phyloP scores from a whole-genome alignment of 2,888 invertebrate genomes.

The Acanthosepion esculentum region DNA sequence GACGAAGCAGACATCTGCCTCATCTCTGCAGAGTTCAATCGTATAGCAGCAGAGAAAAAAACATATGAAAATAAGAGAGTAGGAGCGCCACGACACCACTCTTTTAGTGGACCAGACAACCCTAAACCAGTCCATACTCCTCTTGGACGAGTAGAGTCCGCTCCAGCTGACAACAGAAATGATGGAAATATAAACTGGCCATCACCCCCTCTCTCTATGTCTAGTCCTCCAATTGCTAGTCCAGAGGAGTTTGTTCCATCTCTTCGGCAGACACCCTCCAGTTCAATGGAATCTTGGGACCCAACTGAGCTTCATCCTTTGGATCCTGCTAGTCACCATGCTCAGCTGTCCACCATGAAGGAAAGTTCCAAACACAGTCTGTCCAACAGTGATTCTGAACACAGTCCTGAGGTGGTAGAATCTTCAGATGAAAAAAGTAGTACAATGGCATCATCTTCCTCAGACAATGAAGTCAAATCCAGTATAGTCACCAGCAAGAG shows the following conservation, averaged over 20 bases:
- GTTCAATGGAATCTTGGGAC: constrained; percentile 47
- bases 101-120: constrained; percentile 43
- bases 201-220: constrained; percentile 49
- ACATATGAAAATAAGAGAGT: neutral
- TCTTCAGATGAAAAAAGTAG: constrained; percentile 46
- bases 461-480: constrained; percentile 49
- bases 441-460: constrained; percentile 41
- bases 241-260: constrained; percentile 55
- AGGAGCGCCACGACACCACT: constrained; percentile 37
- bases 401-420: constrained; percentile 41
- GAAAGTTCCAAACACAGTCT: constrained; percentile 40
- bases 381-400: constrained; percentile 45
- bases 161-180: constrained; percentile 43
- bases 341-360: constrained; percentile 39
- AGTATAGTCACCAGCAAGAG: constrained; percentile 66
- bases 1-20: constrained; percentile 42
- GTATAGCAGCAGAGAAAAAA: constrained; percentile 46
- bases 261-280: constrained; percentile 39
- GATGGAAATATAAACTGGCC: constrained; percentile 45
- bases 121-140: constrained; percentile 43
- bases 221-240: constrained; percentile 56
- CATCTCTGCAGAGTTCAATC: constrained; percentile 46
- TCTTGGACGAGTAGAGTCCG: constrained; percentile 46
- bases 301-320: constrained; percentile 35
- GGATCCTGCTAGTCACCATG: neutral